Conservation (phyloP, 2,888 invertebrate genomes). For the Acleris cristana region DNA sequence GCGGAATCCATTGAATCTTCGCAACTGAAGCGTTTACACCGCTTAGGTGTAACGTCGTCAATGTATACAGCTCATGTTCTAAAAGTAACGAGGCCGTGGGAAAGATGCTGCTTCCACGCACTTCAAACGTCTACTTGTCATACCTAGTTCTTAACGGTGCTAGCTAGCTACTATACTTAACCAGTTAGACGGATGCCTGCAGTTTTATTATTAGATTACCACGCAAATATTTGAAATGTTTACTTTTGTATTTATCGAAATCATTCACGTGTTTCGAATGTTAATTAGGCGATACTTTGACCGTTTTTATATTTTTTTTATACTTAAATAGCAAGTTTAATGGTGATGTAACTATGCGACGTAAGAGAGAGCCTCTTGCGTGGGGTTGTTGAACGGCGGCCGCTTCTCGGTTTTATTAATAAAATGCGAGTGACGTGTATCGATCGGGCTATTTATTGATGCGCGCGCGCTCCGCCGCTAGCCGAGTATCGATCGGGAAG, state of each 20-base stretch:
- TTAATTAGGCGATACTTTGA: constrained; percentile 1
- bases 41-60: constrained; percentile 52
- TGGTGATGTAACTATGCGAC: constrained; percentile 62
- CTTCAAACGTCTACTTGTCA: constrained; percentile 50
- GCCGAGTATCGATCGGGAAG: constrained; percentile 58
- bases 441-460: constrained; percentile 78
- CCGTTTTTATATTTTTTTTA: constrained; percentile 41
- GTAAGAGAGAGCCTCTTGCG: constrained; percentile 58
- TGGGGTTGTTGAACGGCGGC: constrained; percentile 78
- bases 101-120: constrained; percentile 57
- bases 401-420: constrained; percentile 78
- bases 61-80: constrained; percentile 57
- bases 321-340: constrained; percentile 41
- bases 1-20: constrained; percentile 40
- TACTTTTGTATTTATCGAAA: background rate
- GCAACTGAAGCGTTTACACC: constrained; percentile 40
- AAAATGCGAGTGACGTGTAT: constrained; percentile 78
- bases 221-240: background rate
- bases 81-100: constrained; percentile 69
- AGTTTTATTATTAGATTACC: background rate
- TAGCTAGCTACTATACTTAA: constrained; percentile 21
- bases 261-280: background rate
- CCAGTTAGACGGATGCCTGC: background rate
- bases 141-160: constrained; percentile 66
- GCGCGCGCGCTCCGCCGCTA: constrained; percentile 63